Conservation (phyloP, 2,888 invertebrate genomes). For the Hirtodrosophila confusa region DNA sequence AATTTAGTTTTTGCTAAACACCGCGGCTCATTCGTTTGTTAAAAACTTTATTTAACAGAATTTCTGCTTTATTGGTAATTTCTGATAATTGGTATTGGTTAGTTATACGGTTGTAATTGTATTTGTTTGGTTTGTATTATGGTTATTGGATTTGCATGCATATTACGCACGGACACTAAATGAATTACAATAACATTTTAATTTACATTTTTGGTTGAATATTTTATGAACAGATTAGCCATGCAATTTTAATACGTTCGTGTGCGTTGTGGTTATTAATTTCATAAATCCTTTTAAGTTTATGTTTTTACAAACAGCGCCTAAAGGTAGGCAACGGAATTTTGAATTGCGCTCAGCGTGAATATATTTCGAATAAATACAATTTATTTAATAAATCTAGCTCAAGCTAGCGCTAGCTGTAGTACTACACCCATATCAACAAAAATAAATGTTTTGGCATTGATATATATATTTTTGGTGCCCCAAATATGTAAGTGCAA, state of each 20-base stretch:
- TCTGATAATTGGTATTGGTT: conserved; percentile 15
- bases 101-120: neutral
- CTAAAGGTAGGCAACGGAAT: conserved; percentile 3
- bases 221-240: conserved; percentile 4
- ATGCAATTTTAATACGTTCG: neutral
- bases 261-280: neutral
- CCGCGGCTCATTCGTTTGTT: neutral
- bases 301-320: neutral
- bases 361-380: no score
- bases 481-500: conserved; percentile 33
- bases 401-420: neutral
- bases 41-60: conserved; percentile 4
- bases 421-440: no score
- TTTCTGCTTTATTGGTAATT: conserved; percentile 3
- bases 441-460: no score
- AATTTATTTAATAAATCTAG: neutral
- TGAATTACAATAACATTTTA: neutral
- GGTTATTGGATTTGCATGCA: neutral
- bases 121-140: conserved; percentile 10
- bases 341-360: no score
- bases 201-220: neutral
- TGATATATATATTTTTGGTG: conserved; percentile 5
- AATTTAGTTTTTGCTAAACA: neutral
- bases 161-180: neutral
- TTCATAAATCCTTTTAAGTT: neutral